Percentiles rank a stretch among this genome's conserved stretches.
Conservation (phyloP, 23 tunicate species). For the Aplidium turbinatum region DNA sequence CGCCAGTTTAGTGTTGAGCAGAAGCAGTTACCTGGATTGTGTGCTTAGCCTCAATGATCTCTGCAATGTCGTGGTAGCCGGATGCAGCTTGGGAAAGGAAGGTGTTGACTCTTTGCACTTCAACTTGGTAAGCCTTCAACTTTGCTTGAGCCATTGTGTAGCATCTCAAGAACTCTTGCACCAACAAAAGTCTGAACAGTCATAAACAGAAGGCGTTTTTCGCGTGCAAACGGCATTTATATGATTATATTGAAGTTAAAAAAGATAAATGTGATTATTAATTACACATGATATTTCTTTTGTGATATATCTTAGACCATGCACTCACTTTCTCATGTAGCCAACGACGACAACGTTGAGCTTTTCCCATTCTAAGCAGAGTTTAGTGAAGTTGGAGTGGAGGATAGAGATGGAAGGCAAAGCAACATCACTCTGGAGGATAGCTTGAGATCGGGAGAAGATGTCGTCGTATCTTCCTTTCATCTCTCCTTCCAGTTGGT, state of each 20-base stretch:
- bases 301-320: no score
- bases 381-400: constrained; percentile 21
- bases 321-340: constrained; percentile 41
- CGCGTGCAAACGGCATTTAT: no score
- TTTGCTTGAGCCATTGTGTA: constrained; percentile 9
- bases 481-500: not conserved
- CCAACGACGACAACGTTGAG: constrained; percentile 18
- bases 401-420: constrained; percentile 1
- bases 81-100: constrained; percentile 9
- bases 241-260: no score
- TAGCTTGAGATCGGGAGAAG: not conserved
- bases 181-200: constrained; percentile 12
- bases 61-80: constrained; percentile 6
- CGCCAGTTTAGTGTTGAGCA: no score
- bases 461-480: constrained; percentile 5
- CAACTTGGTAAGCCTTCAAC: constrained; percentile 44
- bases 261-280: no score
- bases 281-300: no score
- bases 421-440: not conserved
- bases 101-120: constrained; percentile 34
- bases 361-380: constrained; percentile 49
- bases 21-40: constrained; percentile 32
- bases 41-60: constrained; percentile 16
- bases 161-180: constrained; percentile 27
- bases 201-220: no score